Base-by-base conservation (phyloP, 2,888 invertebrate genomes). In the Agriopis aurantiaria region DNA sequence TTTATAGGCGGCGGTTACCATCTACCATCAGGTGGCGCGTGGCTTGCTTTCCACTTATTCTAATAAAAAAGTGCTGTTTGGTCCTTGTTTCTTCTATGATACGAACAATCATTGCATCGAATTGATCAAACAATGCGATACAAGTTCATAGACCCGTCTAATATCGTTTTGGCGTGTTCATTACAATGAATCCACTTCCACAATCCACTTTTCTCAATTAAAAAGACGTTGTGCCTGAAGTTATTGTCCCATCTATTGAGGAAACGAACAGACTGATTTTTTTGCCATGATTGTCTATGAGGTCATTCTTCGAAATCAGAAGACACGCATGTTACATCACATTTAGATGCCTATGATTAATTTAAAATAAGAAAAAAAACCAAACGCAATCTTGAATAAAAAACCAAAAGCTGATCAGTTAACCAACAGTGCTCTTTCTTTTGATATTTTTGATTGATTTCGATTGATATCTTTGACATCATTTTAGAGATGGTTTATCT, bases 141-240 rank as follows among this genome's bases (percentile, higher is more conserved):
- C n/a, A 33, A 61, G 66, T 60, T 67, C 66, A 67, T 43, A 17
- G 61, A 67, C 61, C 41, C 55, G 56, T 14, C 12, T 61, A 65
- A 58, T 59, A 53, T 40, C 40, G 52, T 46, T 52, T 65, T 59
- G 43, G 53, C 59, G 59, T 53, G 59, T 51, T 14, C 14, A 55
- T 53, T 53, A 12, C 53, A n/a, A n/a, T n/a, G n/a, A n/a, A n/a
- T n/a, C n/a, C n/a, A n/a, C n/a, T n/a, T n/a, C n/a, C n/a, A n/a
- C n/a, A 53, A 65, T 65, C 65, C 57, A 65, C 57, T 65, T 51
- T 48, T 64, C 48, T 56, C 56, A 57, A 65, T 57, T 57, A 57
- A 49, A 65, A 57, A 65, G 49, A 17, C 65, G 33, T 65, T 64
- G 41, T 49, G 46, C 12, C 53, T 23, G 12, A 57, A 64, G 40